Percentiles rank a stretch among this genome's conserved stretches.
Evolutionary conservation across 2,113 vertebrate genomes (phyloP).

Genomic region (Pteropus alecto): DNA sequence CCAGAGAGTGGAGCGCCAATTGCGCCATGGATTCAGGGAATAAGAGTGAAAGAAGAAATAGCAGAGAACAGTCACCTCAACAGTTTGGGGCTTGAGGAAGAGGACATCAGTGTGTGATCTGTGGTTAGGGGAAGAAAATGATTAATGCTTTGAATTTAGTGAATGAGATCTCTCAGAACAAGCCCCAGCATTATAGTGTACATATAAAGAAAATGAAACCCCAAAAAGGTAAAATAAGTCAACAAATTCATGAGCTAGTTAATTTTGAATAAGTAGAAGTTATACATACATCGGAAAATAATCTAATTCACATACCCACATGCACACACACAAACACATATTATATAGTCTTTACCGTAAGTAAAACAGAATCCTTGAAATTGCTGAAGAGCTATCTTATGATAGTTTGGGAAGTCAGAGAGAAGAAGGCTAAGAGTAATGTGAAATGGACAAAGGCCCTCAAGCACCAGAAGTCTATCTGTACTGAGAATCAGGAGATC

Average conservation of each 20-base stretch:
- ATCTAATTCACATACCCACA: background rate
- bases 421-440: background rate
- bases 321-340: accelerated
- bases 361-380: background rate
- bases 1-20: background rate
- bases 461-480: background rate
- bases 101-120: background rate
- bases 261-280: background rate
- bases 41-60: background rate
- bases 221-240: background rate
- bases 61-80: background rate
- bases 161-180: background rate
- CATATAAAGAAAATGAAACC: background rate
- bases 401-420: background rate
- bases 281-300: background rate
- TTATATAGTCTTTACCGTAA: background rate
- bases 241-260: background rate
- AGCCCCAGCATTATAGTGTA: background rate
- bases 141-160: background rate
- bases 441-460: background rate
- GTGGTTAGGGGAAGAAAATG: background rate
- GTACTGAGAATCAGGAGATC: background rate
- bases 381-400: background rate
- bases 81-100: background rate
- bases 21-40: background rate